Conservation (phyloP, 1,140 invertebrate species). For the Drosophila obscura region DNA sequence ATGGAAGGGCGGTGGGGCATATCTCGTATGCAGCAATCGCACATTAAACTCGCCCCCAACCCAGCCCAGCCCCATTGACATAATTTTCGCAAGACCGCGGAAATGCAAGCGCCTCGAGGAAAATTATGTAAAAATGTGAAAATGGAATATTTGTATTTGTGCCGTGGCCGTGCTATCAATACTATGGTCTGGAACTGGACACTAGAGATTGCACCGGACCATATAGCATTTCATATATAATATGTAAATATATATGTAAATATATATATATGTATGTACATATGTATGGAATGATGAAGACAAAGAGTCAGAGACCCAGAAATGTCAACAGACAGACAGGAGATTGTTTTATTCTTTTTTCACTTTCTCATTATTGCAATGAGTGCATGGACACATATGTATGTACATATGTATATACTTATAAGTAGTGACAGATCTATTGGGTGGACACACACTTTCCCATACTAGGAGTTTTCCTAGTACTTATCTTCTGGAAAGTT, state of each 20-base stretch:
- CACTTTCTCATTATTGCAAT: conserved; percentile 32
- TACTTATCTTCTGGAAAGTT: too few relatives aligned
- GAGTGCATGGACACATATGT: conserved; percentile 14
- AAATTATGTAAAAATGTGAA: conserved; percentile 37
- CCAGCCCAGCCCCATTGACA: conserved; percentile 33
- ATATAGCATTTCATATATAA: neutral
- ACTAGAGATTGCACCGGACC: conserved; percentile 21
- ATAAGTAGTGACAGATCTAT: too few relatives aligned
- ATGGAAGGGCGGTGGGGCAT: conserved; percentile 43
- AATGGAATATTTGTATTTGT: conserved; percentile 18
- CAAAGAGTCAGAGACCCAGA: conserved; percentile 37
- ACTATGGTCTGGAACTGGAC: conserved; percentile 2
- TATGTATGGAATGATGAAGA: conserved; percentile 7
- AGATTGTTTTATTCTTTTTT: conserved; percentile 27
- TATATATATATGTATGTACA: neutral
- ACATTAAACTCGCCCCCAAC: conserved; percentile 42
- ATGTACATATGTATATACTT: neutral
- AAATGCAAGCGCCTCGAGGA: conserved; percentile 36
- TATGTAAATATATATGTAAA: conserved; percentile 5
- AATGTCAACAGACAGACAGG: conserved; percentile 20
- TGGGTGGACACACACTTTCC: too few relatives aligned
- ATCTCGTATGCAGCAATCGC: conserved; percentile 43
- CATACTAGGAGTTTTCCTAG: too few relatives aligned
- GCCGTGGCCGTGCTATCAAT: conserved; percentile 11
- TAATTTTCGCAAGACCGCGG: conserved; percentile 61